These are phyloP conservation scores for Cyprinodon brontotheroides DNA, from an alignment of 2,113 vertebrate species.

Conservation along the genomic window DNA sequence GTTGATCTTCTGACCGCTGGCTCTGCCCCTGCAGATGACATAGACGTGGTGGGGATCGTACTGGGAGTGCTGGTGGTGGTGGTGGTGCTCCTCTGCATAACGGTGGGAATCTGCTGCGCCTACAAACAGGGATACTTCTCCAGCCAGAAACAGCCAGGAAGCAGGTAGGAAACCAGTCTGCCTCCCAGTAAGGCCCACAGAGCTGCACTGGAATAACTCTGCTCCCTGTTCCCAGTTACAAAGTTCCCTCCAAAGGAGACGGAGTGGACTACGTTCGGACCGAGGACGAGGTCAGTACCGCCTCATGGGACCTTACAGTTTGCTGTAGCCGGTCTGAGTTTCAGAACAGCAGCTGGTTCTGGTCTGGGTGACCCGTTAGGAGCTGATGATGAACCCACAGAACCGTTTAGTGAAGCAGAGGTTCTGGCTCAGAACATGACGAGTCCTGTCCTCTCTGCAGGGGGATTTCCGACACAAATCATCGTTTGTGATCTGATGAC, in stretches of 20 bases:
- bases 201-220: background rate
- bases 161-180: conserved; percentile 81
- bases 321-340: too few relatives aligned
- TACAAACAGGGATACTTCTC: conserved; percentile 94
- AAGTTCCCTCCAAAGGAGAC: conserved; percentile 89
- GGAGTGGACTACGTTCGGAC: conserved; percentile 94
- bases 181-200: background rate
- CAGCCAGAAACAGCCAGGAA: conserved; percentile 84
- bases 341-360: too few relatives aligned
- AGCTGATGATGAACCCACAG: too few relatives aligned
- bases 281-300: conserved; percentile 88
- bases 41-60: conserved; percentile 88
- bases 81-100: conserved; percentile 87
- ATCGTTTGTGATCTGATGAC: conserved; percentile 93
- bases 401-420: too few relatives aligned
- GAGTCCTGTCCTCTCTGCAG: conserved; percentile 69
- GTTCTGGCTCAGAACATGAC: too few relatives aligned
- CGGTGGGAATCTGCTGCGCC: conserved; percentile 91
- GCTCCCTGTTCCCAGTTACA: conserved; percentile 83
- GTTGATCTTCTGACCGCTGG: background rate
- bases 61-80: conserved; percentile 91
- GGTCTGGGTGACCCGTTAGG: too few relatives aligned
- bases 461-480: conserved; percentile 98
- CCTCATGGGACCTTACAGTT: background rate
- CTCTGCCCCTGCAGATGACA: conserved; percentile 82